Evolutionary conservation across 2,888 invertebrate genomes (phyloP), one percentile per base, ranked within the genome.

Genomic region (Lasioglossum leucozonium): DNA sequence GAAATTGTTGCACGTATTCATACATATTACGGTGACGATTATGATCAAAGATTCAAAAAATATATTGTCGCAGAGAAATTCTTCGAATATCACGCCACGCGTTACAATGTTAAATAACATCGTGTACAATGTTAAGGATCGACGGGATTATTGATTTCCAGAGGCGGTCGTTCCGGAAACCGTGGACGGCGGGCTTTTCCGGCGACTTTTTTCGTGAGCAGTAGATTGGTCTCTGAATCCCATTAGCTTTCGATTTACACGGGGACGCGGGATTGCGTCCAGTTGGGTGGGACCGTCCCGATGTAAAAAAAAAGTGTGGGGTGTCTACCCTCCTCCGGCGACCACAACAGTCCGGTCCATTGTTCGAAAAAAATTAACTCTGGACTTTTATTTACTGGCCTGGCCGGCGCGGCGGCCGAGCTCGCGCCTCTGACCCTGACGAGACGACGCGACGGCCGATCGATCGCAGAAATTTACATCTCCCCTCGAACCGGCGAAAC

Each of bases 281-380:
- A 77, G 84, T 80, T 78, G 84, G 82, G 81, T 82, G 85, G 81
- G 76, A 81, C 79, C 81, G 88, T 88, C 81, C 88, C 51, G 77
- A 84, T 80, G 89, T 82, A 88, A 88, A 85, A 84, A 71, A 47
- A 72, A 72, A 72, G 37, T 37, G 44, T 6, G 81, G 81, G 85
- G 77, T 82, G 78, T 79, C 88, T 81, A 85, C 83, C 88, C 89
- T 89, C 81, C 85, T 76, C 76, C 69, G 87, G 62, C 78, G 81
- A 82, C 79, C 87, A 84, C 89, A 85, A 89, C 85, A 85, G 84
- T 44, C 74, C 83, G 78, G 73, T 81, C 88, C 77, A 90, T 90
- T 90, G 90, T 90, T 86, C 89, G 90, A 84, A 85, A 90, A 89
- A 90, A 89, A 90, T 90, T 90, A 90, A 90, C 90, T 90, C 86